Base-by-base conservation (phyloP, 2,888 invertebrate genomes). In the Pristionchus maxplancki region DNA sequence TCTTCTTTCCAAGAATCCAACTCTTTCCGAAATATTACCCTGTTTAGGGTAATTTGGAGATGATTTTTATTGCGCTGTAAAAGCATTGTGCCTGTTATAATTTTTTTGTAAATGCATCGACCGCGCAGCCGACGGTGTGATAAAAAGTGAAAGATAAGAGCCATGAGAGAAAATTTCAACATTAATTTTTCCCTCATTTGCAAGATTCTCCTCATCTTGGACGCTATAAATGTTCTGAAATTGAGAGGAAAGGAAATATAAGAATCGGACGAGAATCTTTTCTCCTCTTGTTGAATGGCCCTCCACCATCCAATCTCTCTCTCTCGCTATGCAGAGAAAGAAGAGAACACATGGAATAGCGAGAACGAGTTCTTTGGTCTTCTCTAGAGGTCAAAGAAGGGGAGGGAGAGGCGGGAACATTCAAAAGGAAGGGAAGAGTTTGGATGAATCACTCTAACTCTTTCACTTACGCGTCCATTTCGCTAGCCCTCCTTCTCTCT, bases 361-460 rank as follows among this genome's bases (percentile, higher is more conserved):
- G 53, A 53, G 9, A 58, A 58, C 20, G 20, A 58, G 58, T 58
- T 58, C 24, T 58, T n/a, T 58, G n/a, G 6, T n/a, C 24, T 4
- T n/a, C 58, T 58, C n/a, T 58, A 24, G n/a, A 58, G 28, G 64
- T 64, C 15, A 64, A 13, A 31, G 64, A 37, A 9, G 1, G 34
- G 24, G 37, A 34, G 37, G 20, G 15, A 64, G 62, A n/a, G 17
- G 71, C 37, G 71, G 71, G 71, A 71, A 37, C 71, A 24, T 71
- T 71, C 71, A 71, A 71, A 71, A 71, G 71, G 71, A 71, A 20
- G 37, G n/a, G 8, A 34, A 71, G 31, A 64, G 71, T 37, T 71
- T 71, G 37, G 71, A 40, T 37, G 71, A 71, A 17, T 71, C 71
- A 71, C 8, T 71, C 71, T 40, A 1, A 24, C 71, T 24, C 71